Evolutionary conservation across 1,140 invertebrate species (phyloP), one percentile per base, ranked within the genome.

Genomic region (Ceratosolen solmsi): DNA sequence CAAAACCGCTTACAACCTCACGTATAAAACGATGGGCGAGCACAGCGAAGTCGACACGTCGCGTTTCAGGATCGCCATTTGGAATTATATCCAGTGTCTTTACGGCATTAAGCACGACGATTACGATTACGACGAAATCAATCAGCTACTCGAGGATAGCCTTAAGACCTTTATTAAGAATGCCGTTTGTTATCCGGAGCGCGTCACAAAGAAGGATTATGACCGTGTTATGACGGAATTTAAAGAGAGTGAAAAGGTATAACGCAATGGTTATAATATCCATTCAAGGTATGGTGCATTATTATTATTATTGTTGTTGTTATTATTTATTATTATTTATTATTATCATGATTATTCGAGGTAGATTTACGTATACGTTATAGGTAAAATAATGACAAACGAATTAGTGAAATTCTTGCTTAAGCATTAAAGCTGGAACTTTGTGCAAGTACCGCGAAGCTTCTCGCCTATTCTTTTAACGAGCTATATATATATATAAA

Each of bases 71-170:
- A 92, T 95, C 27, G 96, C 96, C 83, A 96, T 98, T 83, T 98
- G 97, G 97, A 97, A 97, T 89, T 98, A 98, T 87, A 97, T 98
- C 86, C 97, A 98, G 87, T 96, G 96, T 88, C 94, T 98, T 88
- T 97, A 96, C 89, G 97, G 97, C 70, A 97, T 98, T 79, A 93
- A 94, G 79, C 96, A 98, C 91, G 97, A 98, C 88, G 96, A 98
- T 87, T 98, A 98, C 88, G 96, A 98, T 90, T 98, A 98, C 89
- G 94, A 94, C 83, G 96, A 97, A 91, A 95, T 98, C 38, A 97
- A 97, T 92, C 95, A 96, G 86, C 92, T 98, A 68, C 90, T 98
- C 70, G 96, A 97, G 86, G 92, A 95, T n/a, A 94, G 95, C 51
- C 92, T 98, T 71, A 97, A 97, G 91, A 94, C 95, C 81, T 98